Conservation (phyloP, 64 coral and sea anemone species). For the Montipora sp. region DNA sequence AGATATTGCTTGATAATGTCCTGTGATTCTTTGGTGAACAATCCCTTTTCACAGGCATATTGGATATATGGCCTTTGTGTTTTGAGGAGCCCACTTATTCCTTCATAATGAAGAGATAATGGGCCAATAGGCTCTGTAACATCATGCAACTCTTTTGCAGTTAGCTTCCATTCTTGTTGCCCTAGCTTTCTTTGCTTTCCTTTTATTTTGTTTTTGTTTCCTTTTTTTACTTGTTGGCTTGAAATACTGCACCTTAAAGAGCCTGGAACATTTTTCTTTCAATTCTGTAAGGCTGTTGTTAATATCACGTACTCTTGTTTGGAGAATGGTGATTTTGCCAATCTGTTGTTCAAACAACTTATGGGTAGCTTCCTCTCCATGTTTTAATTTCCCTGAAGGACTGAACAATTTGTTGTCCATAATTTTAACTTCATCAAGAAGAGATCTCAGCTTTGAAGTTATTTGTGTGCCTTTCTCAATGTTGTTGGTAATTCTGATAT, state of each 20-base stretch:
- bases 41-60: background rate
- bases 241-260: conserved; percentile 3
- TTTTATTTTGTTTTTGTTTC: too few species aligned
- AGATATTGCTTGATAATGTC: conserved; percentile 8
- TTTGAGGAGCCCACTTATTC: too few species aligned
- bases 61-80: too few species aligned
- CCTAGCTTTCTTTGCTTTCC: too few species aligned
- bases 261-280: too few species aligned
- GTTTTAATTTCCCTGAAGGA: conserved; percentile 49
- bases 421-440: conserved; percentile 54
- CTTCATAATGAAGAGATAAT: background rate
- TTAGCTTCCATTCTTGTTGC: too few species aligned
- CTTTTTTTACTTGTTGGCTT: conserved; percentile 23
- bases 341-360: conserved; percentile 67
- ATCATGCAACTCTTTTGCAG: background rate
- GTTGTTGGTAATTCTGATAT: too few species aligned
- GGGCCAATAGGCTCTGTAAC: conserved; percentile 3
- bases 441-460: conserved; percentile 42
- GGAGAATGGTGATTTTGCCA: conserved; percentile 64
- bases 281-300: conserved; percentile 42
- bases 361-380: conserved; percentile 64
- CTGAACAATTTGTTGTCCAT: conserved; percentile 68
- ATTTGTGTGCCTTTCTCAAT: conserved; percentile 23
- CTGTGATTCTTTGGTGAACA: conserved; percentile 11
- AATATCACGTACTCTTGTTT: conserved; percentile 65